phyloP scores from a whole-genome alignment of 1,140 invertebrate genomes.

The Drosophila fuyamai region DNA sequence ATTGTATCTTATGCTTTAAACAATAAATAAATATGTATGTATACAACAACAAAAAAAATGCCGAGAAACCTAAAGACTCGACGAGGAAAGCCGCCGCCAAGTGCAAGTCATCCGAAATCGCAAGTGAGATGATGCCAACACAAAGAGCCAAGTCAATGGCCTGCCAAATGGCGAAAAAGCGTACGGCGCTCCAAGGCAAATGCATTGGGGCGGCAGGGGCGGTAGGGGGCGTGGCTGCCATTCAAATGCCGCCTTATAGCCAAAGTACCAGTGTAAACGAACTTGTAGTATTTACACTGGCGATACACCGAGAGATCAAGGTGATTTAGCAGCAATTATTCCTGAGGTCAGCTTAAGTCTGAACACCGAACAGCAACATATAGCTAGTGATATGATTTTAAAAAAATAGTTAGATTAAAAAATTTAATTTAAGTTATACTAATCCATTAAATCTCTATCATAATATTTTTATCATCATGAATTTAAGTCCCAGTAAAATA shows the following conservation, averaged over 20 bases:
- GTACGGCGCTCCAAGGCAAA: background rate
- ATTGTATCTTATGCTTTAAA: slow-evolving; percentile 60
- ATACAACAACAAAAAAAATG: slow-evolving; percentile 13
- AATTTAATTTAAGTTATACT: too few relatives aligned
- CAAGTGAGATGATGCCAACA: background rate
- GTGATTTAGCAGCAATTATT: too few relatives aligned
- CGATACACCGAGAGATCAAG: too few relatives aligned
- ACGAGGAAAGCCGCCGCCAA: slow-evolving; percentile 22
- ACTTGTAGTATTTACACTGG: too few relatives aligned
- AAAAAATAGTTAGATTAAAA: too few relatives aligned
- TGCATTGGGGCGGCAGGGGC: background rate
- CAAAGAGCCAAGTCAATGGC: slow-evolving; percentile 8
- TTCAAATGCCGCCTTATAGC: background rate
- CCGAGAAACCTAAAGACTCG: background rate
- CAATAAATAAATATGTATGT: slow-evolving; percentile 45
- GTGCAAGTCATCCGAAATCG: slow-evolving; percentile 26
- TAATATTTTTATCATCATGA: too few relatives aligned
- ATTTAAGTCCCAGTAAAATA: too few relatives aligned
- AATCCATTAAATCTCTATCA: too few relatives aligned
- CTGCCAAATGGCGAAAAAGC: background rate
- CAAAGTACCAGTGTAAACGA: too few relatives aligned
- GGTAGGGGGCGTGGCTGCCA: background rate
- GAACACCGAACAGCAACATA: too few relatives aligned
- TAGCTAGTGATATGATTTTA: too few relatives aligned
- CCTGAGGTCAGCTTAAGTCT: too few relatives aligned